Conservation (phyloP, 2,113 vertebrate species). For the Oncorhynchus gorbuscha region DNA sequence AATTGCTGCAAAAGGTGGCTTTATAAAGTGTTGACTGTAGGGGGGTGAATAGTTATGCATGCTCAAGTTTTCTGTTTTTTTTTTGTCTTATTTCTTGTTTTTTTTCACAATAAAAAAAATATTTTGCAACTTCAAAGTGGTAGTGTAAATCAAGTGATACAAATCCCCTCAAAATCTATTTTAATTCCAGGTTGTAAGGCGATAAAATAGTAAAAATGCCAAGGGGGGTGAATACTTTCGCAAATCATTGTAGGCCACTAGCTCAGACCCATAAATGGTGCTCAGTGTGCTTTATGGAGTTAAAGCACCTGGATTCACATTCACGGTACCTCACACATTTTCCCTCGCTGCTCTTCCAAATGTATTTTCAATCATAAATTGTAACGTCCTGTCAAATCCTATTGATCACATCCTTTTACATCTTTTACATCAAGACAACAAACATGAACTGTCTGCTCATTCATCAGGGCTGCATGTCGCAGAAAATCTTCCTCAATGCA, state of each 20-base stretch:
- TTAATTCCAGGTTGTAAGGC: no score
- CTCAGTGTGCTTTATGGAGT: background rate
- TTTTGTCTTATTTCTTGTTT: no score
- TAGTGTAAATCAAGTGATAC: no score
- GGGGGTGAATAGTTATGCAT: no score
- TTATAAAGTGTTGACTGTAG: no score
- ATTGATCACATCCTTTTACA: background rate
- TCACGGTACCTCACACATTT: background rate
- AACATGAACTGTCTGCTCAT: background rate
- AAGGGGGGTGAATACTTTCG: no score
- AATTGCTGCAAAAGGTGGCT: no score
- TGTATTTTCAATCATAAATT: no score
- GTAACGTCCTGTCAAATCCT: background rate
- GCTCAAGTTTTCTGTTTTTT: no score
- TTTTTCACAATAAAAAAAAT: no score
- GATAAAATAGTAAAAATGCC: no score
- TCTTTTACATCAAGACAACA: background rate
- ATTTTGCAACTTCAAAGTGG: background rate
- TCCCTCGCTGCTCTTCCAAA: background rate
- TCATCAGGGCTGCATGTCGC: background rate
- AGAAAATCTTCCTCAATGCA: background rate
- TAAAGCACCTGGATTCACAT: background rate
- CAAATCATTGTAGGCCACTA: background rate
- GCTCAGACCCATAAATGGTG: background rate
- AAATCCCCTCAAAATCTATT: no score